Base-by-base conservation (phyloP, 53 echinoderm and acorn worm species). In the Mesocentrotus franciscanus region DNA sequence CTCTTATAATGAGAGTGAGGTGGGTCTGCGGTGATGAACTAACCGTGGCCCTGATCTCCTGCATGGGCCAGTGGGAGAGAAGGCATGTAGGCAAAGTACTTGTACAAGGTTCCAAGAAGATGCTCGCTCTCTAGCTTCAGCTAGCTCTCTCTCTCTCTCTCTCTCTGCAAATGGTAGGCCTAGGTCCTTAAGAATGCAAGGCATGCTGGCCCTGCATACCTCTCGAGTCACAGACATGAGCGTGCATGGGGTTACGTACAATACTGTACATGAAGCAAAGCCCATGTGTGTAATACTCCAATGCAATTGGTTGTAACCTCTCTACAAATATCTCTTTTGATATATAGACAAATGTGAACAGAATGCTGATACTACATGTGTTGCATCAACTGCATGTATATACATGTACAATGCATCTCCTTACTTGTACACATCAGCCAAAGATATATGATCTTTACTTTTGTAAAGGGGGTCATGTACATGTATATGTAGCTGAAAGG, bases 151-250 rank as follows among this genome's bases (percentile, higher is more conserved):
- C 36, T 81, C 59, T 13, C 87, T 57, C 35, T 14, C 91, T 78
- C 70, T 39, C 56, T 85, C 95, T 94, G 95, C 85, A 94, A 94
- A 94, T 94, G 95, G 95, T 60, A 85, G 95, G 95, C 95, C 95
- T 85, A 85, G 95, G 95, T 94, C 95, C 87, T 85, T 57, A 85
- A 85, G 95, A 94, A 94, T 94, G 95, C 71, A 14, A 68, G 72
- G 95, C 56, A 94, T 94, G 95, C 56, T 42, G 95, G 42, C 70
- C 85, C 68, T 85, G 95, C 95, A 94, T 94, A 94, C 95, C 70
- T 68, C 85, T 17, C 64, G 87, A 83, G 94, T 93, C 94, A 93
- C 57, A 81, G 70, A 93, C 94, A 71, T 56, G 74, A 92, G 30
- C 91, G 27, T 74, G 75, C 74, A 72, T 71, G 92, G 92, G 91